Base-by-base conservation (phyloP, 2,113 vertebrate genomes). In the Sinocyclocheilus maitianheensis region DNA sequence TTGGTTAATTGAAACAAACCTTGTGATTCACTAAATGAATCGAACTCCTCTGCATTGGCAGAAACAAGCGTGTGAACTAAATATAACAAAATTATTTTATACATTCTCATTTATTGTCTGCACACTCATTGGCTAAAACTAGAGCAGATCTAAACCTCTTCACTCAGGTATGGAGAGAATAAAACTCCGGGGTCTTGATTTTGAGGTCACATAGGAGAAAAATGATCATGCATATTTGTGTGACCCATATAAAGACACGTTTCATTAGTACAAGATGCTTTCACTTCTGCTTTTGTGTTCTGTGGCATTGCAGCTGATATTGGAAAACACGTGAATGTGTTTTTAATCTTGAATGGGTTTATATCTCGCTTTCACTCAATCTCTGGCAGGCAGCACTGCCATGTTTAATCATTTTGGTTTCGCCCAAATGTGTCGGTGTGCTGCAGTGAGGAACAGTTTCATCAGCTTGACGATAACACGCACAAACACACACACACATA, bases 221-320 rank as follows among this genome's bases (percentile, higher is more conserved):
- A 78, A 8, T 34, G 14, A 71, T 40, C 5, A 8, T 18, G 11
- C 30, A 34, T 34, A 34, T 72, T 7, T 24, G 8, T 22, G 76
- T 58, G 51, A 78, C 26, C 26, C 9, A 22, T 20, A 58, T 37
- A 58, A 58, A 55, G 51, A 37, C 43, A 46, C 0, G 53, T 80
- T 67, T 83, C 65, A 72, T 83, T 18, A 11, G 65, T 72, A 30
- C 20, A 53, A 55, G 48, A 51, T 53, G 24, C 24, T 83, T 71
- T 71, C 65, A 24, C 63, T 83, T 83, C 81, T 83, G 81, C 18
- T 71, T 83, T 83, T 71, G 18, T 69, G 62, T 82, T 82, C 20
- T 46, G 74, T 76, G 34, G 12, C 18, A 60, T 80, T 80, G 16
- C 77, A 72, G 65, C 46, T 83, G 46, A 83, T 83, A 16, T 72